Evolutionary conservation across 2,888 invertebrate genomes (phyloP), one percentile per base, ranked within the genome.

Genomic region (Meliscaeva auricollis): DNA sequence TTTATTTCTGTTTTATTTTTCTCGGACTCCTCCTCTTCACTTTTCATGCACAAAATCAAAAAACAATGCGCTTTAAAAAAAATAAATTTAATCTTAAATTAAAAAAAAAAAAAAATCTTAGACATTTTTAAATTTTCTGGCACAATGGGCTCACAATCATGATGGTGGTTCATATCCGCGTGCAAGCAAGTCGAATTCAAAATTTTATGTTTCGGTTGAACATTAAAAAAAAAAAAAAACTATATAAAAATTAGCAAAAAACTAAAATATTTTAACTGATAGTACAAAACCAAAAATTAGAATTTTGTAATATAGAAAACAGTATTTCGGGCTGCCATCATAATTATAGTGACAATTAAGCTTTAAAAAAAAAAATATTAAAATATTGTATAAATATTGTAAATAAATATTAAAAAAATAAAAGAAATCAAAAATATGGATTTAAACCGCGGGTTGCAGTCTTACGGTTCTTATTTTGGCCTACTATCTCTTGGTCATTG

Each of bases 121-220:
- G 91, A 90, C 90, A 87, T 91, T 91, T 88, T 88, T 90, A 88
- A 91, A 91, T 88, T 89, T 91, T 87, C 87, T 91, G 88, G 89
- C 91, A 88, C 91, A 91, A 88, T 91, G 91, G 91, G 89, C 91
- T 79, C 88, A 90, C 87, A 90, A 89, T 88, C 88, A 88, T 85
- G 90, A 90, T 88, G 89, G 88, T 88, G 88, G 88, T 83, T 89
- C 91, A 73, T 89, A 90, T 89, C 88, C 90, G 80, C 91, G 91
- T 88, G 90, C 89, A 88, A 90, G 88, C 88, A 92, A 92, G 89
- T 91, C 92, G 44, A 92, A 91, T 89, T 91, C 92, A 30, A 91
- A 90, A 88, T 92, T 92, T 89, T 91, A 92, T 88, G 91, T 92
- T 87, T 91, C 91, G 87, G 91, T 91, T 89, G 91, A 92, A 87